phyloP scores from a whole-genome alignment of 2,888 invertebrate genomes.

The Altica lythri region DNA sequence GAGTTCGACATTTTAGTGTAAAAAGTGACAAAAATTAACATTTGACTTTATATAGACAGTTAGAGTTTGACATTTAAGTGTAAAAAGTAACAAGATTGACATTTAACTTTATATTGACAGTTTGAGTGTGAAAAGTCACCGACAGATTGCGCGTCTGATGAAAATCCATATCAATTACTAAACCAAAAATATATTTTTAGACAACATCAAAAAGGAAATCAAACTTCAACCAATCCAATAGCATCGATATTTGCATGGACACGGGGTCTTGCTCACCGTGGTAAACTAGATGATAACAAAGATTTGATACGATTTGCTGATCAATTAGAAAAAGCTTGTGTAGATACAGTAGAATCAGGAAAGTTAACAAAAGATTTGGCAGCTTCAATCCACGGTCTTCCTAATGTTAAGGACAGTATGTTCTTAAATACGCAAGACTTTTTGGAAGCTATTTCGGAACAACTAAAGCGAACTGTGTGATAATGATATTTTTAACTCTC shows the following conservation, averaged over 20 bases:
- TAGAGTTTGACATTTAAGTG: too few relatives aligned
- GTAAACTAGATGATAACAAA: slow-evolving; percentile 77
- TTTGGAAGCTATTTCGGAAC: slow-evolving; percentile 77
- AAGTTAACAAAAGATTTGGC: slow-evolving; percentile 86
- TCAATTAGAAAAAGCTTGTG: slow-evolving; percentile 79
- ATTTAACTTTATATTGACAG: too few relatives aligned
- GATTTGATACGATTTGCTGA: slow-evolving; percentile 75
- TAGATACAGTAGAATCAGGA: slow-evolving; percentile 80
- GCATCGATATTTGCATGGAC: slow-evolving; percentile 94
- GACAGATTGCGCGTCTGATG: too few relatives aligned
- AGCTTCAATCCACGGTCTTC: slow-evolving; percentile 82
- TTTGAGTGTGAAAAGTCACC: too few relatives aligned
- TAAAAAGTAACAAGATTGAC: too few relatives aligned
- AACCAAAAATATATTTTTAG: slow-evolving; percentile 67
- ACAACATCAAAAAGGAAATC: slow-evolving; percentile 82
- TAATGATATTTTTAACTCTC: too few relatives aligned
- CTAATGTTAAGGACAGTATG: slow-evolving; percentile 81
- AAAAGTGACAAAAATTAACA: too few relatives aligned
- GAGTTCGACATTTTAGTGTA: too few relatives aligned
- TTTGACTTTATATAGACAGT: too few relatives aligned
- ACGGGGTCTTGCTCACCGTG: slow-evolving; percentile 80
- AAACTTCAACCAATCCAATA: slow-evolving; percentile 88
- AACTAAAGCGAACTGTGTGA: slow-evolving; percentile 61
- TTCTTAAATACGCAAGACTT: slow-evolving; percentile 86
- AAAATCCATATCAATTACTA: too few relatives aligned